Conservation (phyloP, 1,140 invertebrate genomes). For the Drosophila dunni region DNA sequence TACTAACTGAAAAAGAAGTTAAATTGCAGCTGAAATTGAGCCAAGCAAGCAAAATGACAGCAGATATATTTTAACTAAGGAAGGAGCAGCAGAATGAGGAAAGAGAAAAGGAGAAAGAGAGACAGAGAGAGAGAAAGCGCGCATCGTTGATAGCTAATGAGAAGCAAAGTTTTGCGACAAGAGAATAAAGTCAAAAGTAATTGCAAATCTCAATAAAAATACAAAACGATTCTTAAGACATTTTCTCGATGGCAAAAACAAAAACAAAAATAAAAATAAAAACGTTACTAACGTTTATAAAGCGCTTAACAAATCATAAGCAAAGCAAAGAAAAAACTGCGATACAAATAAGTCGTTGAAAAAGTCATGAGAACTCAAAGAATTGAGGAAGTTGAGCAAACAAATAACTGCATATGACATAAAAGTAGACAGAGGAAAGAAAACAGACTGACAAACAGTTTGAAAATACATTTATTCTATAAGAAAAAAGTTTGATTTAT, state of each 20-base stretch:
- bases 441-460: not conserved
- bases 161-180: constrained; percentile 7
- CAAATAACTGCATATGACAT: not conserved
- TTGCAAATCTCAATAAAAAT: constrained; percentile 13
- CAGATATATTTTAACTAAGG: not conserved
- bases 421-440: not conserved
- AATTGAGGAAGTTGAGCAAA: not conserved
- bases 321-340: not conserved
- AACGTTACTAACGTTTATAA: constrained; percentile 3
- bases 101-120: not conserved
- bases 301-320: constrained; percentile 11
- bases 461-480: not conserved
- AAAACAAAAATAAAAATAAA: not conserved
- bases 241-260: not conserved
- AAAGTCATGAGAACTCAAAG: not conserved
- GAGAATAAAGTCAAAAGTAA: constrained; percentile 4
- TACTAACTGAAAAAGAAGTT: constrained; percentile 20
- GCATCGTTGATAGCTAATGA: constrained; percentile 12
- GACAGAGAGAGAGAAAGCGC: not conserved
- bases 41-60: not conserved
- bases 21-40: constrained; percentile 37
- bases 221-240: constrained; percentile 6
- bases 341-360: constrained; percentile 4
- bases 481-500: not conserved
- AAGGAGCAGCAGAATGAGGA: not conserved